Conservation (phyloP, 2,113 vertebrate genomes). For the Furnarius figulus region DNA sequence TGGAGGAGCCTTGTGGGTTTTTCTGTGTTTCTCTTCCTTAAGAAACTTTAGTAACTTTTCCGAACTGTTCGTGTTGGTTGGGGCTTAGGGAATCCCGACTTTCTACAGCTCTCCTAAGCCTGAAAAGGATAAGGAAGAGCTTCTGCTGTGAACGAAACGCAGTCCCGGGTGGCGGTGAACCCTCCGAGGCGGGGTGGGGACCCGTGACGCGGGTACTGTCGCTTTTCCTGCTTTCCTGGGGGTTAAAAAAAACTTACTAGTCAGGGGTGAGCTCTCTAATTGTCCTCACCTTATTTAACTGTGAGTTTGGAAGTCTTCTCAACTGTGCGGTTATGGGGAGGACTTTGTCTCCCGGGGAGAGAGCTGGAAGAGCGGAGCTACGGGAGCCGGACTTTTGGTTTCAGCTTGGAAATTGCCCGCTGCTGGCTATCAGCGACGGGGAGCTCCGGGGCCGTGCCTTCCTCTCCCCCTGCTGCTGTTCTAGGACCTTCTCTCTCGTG, state of each 20-base stretch:
- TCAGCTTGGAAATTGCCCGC: neutral
- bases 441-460: accelerated
- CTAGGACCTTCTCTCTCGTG: accelerated
- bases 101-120: neutral
- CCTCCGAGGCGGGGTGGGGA: accelerated
- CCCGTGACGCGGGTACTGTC: accelerated
- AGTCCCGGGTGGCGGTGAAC: accelerated
- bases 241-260: accelerated
- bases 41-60: neutral
- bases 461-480: accelerated
- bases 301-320: neutral
- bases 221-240: neutral
- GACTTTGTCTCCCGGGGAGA: accelerated
- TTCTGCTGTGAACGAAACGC: accelerated
- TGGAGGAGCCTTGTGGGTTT: accelerated
- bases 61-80: no score
- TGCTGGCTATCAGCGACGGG: accelerated
- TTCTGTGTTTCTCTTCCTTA: accelerated
- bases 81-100: accelerated
- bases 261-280: accelerated
- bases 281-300: accelerated
- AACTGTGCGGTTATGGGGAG: accelerated
- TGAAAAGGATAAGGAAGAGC: accelerated
- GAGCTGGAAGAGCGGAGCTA: neutral
- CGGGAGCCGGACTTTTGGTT: accelerated